Conservation (phyloP, 2,888 invertebrate species). For the Alloscopus bannaensis region DNA sequence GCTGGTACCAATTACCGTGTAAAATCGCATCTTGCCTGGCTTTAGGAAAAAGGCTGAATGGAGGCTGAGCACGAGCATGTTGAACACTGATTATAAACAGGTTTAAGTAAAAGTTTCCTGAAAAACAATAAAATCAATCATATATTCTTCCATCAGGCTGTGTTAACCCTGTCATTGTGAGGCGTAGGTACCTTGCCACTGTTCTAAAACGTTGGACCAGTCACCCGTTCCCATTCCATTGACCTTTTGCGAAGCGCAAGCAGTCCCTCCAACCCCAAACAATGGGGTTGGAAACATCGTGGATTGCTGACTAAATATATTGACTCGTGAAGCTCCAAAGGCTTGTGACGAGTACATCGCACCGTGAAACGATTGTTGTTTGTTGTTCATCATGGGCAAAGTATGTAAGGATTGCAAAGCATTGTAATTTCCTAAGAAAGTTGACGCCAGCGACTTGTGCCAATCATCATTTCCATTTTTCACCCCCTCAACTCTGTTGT, state of each 20-base stretch:
- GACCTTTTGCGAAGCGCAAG: slow-evolving; percentile 19
- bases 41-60: slow-evolving; percentile 68
- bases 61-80: slow-evolving; percentile 70
- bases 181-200: slow-evolving; percentile 51
- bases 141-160: neutral
- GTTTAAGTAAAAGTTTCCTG: slow-evolving; percentile 71
- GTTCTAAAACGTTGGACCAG: slow-evolving; percentile 45
- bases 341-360: neutral
- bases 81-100: slow-evolving; percentile 69
- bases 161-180: too few species aligned
- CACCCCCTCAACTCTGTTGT: too few species aligned
- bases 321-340: slow-evolving; percentile 8
- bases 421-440: neutral
- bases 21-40: slow-evolving; percentile 67
- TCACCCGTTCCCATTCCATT: slow-evolving; percentile 8
- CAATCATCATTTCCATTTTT: too few species aligned
- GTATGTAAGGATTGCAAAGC: slow-evolving; percentile 28
- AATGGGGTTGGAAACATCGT: slow-evolving; percentile 1
- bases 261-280: slow-evolving; percentile 7
- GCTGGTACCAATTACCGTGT: slow-evolving; percentile 67
- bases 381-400: slow-evolving; percentile 14
- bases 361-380: neutral
- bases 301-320: neutral
- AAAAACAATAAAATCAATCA: slow-evolving; percentile 10
- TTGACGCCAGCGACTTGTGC: slow-evolving; percentile 9